phyloP scores from a whole-genome alignment of 64 coral and sea anemone species.

The Montipora foliosa region DNA sequence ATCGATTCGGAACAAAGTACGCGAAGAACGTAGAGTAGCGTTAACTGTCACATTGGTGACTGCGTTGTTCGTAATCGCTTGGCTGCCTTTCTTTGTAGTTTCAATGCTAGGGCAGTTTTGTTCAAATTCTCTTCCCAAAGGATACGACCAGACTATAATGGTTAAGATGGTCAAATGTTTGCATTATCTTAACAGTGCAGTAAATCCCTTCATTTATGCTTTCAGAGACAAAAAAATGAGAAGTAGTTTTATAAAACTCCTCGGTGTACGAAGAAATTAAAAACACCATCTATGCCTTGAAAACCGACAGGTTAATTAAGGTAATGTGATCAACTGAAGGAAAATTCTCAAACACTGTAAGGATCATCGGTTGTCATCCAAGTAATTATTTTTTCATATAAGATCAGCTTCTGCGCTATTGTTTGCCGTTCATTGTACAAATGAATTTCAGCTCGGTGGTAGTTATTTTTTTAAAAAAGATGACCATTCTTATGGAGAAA shows the following conservation, averaged over 20 bases:
- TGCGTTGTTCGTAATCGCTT: conserved; percentile 49
- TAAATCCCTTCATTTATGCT: conserved; percentile 82
- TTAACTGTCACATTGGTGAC: conserved; percentile 47
- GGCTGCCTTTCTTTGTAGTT: conserved; percentile 60
- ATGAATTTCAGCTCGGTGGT: too few species aligned
- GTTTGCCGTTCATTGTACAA: too few species aligned
- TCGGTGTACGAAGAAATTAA: neutral
- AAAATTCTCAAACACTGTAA: too few species aligned
- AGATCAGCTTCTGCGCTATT: too few species aligned
- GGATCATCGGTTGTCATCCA: too few species aligned
- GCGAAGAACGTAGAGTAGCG: conserved; percentile 42
- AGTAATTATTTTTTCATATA: too few species aligned
- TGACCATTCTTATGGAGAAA: too few species aligned
- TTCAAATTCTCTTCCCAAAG: neutral
- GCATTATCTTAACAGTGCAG: conserved; percentile 85
- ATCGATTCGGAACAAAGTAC: neutral
- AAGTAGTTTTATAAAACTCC: conserved; percentile 36
- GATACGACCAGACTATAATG: neutral
- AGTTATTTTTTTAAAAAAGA: too few species aligned
- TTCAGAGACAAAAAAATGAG: conserved; percentile 74
- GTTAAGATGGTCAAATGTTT: conserved; percentile 80
- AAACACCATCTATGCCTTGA: neutral
- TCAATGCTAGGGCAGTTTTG: conserved; percentile 44
- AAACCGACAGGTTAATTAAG: neutral
- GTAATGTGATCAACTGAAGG: too few species aligned